Conservation (phyloP, 2,888 invertebrate species). For the Pediacus dermestoides region DNA sequence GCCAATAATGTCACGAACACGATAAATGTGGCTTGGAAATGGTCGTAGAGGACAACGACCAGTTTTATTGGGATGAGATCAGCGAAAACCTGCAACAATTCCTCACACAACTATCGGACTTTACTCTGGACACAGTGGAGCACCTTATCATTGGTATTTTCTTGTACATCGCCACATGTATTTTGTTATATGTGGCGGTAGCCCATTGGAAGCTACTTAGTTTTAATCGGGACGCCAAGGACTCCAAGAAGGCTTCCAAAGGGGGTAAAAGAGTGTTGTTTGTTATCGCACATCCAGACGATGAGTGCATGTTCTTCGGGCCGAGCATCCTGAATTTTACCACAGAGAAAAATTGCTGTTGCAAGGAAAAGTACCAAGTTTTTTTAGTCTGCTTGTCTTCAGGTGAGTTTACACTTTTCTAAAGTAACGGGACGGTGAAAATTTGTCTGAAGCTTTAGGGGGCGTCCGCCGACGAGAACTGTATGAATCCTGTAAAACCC, state of each 20-base stretch:
- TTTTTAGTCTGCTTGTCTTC: constrained; percentile 82
- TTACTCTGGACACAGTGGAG: constrained; percentile 57
- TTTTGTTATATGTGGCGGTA: constrained; percentile 48
- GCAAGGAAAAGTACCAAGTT: no score
- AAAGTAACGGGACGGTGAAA: neutral
- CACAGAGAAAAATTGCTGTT: constrained; percentile 60
- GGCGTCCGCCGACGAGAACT: constrained; percentile 73
- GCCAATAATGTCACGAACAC: no score
- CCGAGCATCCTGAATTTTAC: constrained; percentile 74
- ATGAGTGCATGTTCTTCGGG: constrained; percentile 99
- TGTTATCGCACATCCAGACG: constrained; percentile 95
- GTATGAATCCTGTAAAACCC: constrained; percentile 70
- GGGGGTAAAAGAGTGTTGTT: constrained; percentile 71
- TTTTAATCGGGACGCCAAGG: constrained; percentile 53
- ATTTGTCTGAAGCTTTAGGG: no score
- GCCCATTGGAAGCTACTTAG: constrained; percentile 50
- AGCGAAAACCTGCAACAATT: constrained; percentile 18
- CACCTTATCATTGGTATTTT: constrained; percentile 52
- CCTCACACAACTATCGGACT: constrained; percentile 29
- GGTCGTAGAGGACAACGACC: no score
- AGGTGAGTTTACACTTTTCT: constrained; percentile 54
- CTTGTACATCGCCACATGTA: constrained; percentile 54
- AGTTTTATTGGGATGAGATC: no score
- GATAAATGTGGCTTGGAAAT: no score
- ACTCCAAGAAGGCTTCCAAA: no score